Conservation (phyloP, 2,888 invertebrate species). For the Dryobotodes eremita region DNA sequence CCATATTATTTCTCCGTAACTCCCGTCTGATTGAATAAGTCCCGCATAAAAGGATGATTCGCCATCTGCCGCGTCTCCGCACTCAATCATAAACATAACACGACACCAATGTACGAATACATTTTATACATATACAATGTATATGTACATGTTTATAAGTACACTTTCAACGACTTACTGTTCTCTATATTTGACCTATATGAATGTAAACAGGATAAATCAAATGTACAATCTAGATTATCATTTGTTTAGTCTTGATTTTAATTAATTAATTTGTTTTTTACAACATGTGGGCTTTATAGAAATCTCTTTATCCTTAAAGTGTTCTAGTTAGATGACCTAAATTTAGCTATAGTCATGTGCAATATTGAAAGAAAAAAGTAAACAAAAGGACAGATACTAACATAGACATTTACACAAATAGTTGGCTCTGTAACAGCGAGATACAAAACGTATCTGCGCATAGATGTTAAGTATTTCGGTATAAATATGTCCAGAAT, state of each 20-base stretch:
- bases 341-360: constrained; percentile 1
- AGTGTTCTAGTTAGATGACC: background rate
- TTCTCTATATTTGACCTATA: constrained; percentile 47
- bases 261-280: constrained; percentile 16
- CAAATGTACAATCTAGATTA: constrained; percentile 16
- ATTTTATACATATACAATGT: constrained; percentile 11
- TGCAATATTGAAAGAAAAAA: background rate
- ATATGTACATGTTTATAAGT: constrained; percentile 4
- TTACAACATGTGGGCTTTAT: constrained; percentile 7
- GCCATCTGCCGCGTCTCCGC: constrained; percentile 83
- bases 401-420: too few relatives aligned
- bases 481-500: too few relatives aligned
- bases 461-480: background rate
- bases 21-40: constrained; percentile 85
- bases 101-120: constrained; percentile 41
- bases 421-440: background rate
- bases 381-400: background rate
- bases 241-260: constrained; percentile 28
- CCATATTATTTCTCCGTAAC: constrained; percentile 71
- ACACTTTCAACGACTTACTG: constrained; percentile 31
- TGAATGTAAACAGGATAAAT: constrained; percentile 47
- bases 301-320: constrained; percentile 7
- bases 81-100: constrained; percentile 64
- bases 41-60: constrained; percentile 87
- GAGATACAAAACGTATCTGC: background rate